Conservation (phyloP, 1,140 invertebrate genomes). For the Calephelis virginiensis region DNA sequence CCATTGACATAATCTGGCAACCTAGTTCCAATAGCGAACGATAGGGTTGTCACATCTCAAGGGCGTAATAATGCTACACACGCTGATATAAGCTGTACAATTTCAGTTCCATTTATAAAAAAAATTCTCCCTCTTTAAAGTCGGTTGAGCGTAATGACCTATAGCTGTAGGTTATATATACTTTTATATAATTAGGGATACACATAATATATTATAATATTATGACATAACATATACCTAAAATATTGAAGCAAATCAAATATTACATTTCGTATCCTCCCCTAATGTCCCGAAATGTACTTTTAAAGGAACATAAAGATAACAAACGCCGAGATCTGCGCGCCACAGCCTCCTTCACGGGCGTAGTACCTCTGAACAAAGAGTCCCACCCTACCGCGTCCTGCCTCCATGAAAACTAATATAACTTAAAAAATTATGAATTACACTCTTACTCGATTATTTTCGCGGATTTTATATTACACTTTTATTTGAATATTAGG, state of each 20-base stretch:
- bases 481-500: conserved; percentile 20
- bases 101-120: too few species aligned
- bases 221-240: too few species aligned
- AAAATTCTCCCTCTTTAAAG: too few species aligned
- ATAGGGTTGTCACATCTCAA: too few species aligned
- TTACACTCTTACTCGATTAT: conserved; percentile 10
- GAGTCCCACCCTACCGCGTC: conserved; percentile 57
- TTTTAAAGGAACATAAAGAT: conserved; percentile 35
- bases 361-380: conserved; percentile 65
- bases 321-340: conserved; percentile 64
- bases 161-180: too few species aligned
- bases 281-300: conserved; percentile 21
- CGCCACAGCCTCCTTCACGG: conserved; percentile 60
- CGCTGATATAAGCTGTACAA: too few species aligned
- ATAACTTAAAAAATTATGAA: conserved; percentile 12
- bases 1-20: too few species aligned
- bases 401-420: conserved; percentile 36
- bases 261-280: background rate
- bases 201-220: too few species aligned
- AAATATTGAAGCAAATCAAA: background rate
- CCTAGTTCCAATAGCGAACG: too few species aligned
- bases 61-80: too few species aligned
- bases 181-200: too few species aligned
- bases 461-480: conserved; percentile 27
- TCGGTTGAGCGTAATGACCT: too few species aligned